A percentile compares a stretch with the other conserved stretches of the same genome.
Conservation (phyloP, 1,140 invertebrate genomes). For the Drosophila pachea region DNA sequence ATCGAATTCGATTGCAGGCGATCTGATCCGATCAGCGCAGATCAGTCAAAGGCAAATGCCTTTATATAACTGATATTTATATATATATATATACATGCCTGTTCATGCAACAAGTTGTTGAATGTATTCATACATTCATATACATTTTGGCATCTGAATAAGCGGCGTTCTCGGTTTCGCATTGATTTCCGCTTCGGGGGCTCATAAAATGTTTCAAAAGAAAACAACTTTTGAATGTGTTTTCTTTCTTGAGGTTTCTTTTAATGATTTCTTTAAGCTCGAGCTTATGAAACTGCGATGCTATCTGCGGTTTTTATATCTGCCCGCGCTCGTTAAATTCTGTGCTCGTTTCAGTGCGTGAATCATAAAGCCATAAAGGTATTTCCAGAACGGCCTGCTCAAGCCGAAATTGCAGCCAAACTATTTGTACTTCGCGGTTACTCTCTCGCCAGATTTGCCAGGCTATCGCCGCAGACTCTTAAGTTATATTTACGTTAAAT, state of each 20-base stretch:
- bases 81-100: slow-evolving; percentile 7
- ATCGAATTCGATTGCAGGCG: no score
- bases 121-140: slow-evolving; percentile 13
- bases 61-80: neutral
- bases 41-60: slow-evolving; percentile 5
- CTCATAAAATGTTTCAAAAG: slow-evolving; percentile 68
- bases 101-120: slow-evolving; percentile 27
- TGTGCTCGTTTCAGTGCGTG: slow-evolving; percentile 44
- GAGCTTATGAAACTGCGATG: slow-evolving; percentile 56
- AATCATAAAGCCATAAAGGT: slow-evolving; percentile 40
- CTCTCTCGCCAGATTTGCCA: no score
- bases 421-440: no score
- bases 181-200: slow-evolving; percentile 25
- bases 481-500: slow-evolving; percentile 6
- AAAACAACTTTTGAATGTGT: slow-evolving; percentile 59
- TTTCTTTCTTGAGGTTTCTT: slow-evolving; percentile 28
- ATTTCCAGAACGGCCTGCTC: neutral
- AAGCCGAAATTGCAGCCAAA: no score
- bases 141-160: slow-evolving; percentile 1
- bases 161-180: neutral
- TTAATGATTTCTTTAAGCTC: slow-evolving; percentile 6
- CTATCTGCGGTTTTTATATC: slow-evolving; percentile 52
- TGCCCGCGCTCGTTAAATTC: slow-evolving; percentile 57
- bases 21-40: slow-evolving; percentile 12
- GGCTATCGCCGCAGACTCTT: neutral